Evolutionary conservation across 2,888 invertebrate species (phyloP).

Genomic region (Ormyrus thymus): DNA sequence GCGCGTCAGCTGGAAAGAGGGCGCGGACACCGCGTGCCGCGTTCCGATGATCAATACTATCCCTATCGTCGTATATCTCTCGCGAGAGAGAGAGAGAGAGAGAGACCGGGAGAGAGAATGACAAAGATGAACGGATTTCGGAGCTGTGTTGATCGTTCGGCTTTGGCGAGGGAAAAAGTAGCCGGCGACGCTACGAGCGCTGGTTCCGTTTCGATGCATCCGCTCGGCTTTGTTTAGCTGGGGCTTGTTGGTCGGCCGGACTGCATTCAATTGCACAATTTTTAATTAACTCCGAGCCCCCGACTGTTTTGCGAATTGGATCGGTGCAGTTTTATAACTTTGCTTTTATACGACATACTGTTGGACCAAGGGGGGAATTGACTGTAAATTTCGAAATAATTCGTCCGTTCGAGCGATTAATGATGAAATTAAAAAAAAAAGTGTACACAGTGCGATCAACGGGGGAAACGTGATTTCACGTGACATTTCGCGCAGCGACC

Average conservation of each 20-base stretch:
- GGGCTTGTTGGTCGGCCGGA: too few species aligned
- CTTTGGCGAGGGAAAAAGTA: neutral
- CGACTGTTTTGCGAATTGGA: too few species aligned
- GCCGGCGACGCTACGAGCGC: neutral
- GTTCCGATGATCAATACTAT: slow-evolving; percentile 72
- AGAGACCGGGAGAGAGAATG: slow-evolving; percentile 62
- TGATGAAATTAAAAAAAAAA: slow-evolving; percentile 12
- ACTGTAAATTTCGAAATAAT: too few species aligned
- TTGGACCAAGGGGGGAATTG: too few species aligned
- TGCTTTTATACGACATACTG: too few species aligned
- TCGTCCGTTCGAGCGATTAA: too few species aligned
- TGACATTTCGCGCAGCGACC: too few species aligned
- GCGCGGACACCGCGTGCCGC: slow-evolving; percentile 62
- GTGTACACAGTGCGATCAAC: neutral
- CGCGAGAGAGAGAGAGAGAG: slow-evolving; percentile 60
- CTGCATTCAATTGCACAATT: too few species aligned
- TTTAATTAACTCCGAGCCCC: too few species aligned
- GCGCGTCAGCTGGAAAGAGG: slow-evolving; percentile 61
- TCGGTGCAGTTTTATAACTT: too few species aligned
- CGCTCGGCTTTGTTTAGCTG: too few species aligned
- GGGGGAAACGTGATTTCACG: neutral
- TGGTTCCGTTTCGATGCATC: too few species aligned
- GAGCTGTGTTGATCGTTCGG: neutral
- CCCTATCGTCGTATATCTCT: slow-evolving; percentile 65
- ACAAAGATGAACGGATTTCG: slow-evolving; percentile 63